Percentiles rank a stretch among this genome's conserved stretches.
phyloP scores from a whole-genome alignment of 2,113 vertebrate genomes.

The Tragelaphus strepsiceros region DNA sequence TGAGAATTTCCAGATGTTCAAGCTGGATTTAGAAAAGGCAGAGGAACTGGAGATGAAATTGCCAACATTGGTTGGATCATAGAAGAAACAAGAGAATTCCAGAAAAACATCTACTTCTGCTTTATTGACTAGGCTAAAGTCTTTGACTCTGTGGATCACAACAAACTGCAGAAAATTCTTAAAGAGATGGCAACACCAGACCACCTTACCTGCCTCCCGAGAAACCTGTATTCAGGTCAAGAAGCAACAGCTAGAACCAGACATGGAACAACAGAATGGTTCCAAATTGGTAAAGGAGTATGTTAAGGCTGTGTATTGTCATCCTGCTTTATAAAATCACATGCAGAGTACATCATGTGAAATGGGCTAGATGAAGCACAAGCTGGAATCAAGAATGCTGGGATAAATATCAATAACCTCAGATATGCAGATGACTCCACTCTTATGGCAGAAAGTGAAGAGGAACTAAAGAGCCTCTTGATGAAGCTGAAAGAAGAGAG shows the following conservation, averaged over 20 bases:
- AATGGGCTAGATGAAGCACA: background rate
- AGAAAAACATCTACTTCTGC: background rate
- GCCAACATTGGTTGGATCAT: fast-evolving
- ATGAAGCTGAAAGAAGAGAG: background rate
- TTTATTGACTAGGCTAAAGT: background rate
- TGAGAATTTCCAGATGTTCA: background rate
- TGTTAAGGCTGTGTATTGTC: background rate
- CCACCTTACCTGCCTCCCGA: background rate
- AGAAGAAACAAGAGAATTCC: background rate
- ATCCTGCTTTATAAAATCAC: background rate
- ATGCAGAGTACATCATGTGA: background rate
- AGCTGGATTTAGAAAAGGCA: background rate
- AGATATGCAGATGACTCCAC: background rate
- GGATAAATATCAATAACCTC: background rate
- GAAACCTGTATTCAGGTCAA: background rate
- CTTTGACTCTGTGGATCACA: background rate
- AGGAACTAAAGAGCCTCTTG: background rate
- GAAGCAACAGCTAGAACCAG: background rate
- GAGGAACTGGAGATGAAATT: background rate
- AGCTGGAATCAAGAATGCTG: background rate
- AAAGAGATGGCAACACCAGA: background rate
- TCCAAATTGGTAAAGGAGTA: background rate
- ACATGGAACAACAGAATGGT: background rate
- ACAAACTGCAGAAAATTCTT: background rate
- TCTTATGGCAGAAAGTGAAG: background rate